Evolutionary conservation across 2,888 invertebrate species (phyloP), one percentile per base, ranked within the genome.

Genomic region (Adela reaumurella): DNA sequence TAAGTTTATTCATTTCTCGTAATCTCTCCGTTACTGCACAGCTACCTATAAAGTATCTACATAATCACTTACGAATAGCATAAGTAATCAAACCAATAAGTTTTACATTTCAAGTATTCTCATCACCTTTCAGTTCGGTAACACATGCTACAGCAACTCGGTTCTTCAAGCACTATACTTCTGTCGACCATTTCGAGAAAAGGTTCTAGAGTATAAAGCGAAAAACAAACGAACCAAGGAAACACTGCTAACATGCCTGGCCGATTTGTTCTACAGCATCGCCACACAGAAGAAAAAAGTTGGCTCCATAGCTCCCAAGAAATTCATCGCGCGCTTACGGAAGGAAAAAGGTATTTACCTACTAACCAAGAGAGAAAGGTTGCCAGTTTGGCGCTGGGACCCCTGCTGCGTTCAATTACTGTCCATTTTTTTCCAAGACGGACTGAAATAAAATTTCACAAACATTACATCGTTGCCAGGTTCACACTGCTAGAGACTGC

Each of bases 241-340:
- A 74, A 99, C 98, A 2, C 78, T 99, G 55, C 82, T 99, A 59
- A 96, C 97, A 64, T 99, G 99, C 74, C 83, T 99, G 57, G 98
- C 98, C 53, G 99, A 99, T 81, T 82, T 99, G 53, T 99, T 99
- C 81, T 94, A 98, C 81, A 97, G 92, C 71, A 99, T 99, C 67
- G 97, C 97, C 42, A 98, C 97, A n/a, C 99, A 99, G 68, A 99
- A 99, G 84, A 97, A 97, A 71, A 96, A 97, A 85, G 94, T 98
- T 50, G 99, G 99, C 51, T 97, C 97, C 19, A 96, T 99, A 67
- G 98, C 99, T 48, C 99, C 99, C 57, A 99, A 99, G 79, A 97
- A 99, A 71, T 99, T 99, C 77, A 98, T 99, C 65, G 95, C 97
- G 56, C 87, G 97, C 62, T 80, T 99, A 66, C 87, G 97, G 62